These are phyloP conservation scores for Cerastis rubricosa DNA, from an alignment of 2,888 invertebrate species.

Conservation along the genomic window DNA sequence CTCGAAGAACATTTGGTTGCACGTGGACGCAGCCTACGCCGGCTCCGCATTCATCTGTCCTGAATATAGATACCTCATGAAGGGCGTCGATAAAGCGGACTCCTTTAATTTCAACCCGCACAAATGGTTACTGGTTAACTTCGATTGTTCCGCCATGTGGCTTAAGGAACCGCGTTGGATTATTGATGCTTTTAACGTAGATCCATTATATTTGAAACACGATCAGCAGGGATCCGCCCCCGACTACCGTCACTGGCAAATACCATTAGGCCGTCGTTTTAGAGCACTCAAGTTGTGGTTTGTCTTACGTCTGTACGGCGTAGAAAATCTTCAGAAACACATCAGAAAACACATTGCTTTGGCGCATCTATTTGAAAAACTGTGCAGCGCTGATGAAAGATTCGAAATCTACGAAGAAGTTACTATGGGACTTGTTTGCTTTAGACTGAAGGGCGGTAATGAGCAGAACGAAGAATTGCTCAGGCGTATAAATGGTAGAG, in stretches of 20 bases:
- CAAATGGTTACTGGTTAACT: conserved; percentile 99
- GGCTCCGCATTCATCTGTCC: conserved; percentile 99
- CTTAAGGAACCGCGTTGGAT: conserved; percentile 96
- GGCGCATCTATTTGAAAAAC: conserved; percentile 96
- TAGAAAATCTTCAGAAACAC: conserved; percentile 96
- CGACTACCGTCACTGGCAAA: conserved; percentile 99
- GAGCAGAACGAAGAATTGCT: conserved; percentile 95
- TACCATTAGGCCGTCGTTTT: conserved; percentile 98
- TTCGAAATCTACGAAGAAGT: conserved; percentile 98
- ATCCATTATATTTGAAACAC: conserved; percentile 98
- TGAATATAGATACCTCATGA: conserved; percentile 97
- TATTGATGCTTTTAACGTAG: conserved; percentile 98
- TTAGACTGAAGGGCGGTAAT: conserved; percentile 96
- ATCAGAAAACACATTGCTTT: conserved; percentile 96
- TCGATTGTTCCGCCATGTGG: conserved; percentile 99
- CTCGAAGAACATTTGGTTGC: conserved; percentile 95
- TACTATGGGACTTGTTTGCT: conserved; percentile 98
- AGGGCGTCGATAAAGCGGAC: conserved; percentile 96
- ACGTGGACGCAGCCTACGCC: conserved; percentile 99
- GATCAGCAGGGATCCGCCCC: conserved; percentile 97
- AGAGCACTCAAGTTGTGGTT: conserved; percentile 98
- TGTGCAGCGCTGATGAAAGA: conserved; percentile 94
- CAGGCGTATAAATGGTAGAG: conserved; percentile 96
- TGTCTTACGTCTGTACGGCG: conserved; percentile 96
- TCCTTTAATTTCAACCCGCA: conserved; percentile 99